A percentile compares a stretch with the other conserved stretches of the same genome.
Evolutionary conservation across 2,113 vertebrate species (phyloP).

Genomic region (Oriolus oriolus): DNA sequence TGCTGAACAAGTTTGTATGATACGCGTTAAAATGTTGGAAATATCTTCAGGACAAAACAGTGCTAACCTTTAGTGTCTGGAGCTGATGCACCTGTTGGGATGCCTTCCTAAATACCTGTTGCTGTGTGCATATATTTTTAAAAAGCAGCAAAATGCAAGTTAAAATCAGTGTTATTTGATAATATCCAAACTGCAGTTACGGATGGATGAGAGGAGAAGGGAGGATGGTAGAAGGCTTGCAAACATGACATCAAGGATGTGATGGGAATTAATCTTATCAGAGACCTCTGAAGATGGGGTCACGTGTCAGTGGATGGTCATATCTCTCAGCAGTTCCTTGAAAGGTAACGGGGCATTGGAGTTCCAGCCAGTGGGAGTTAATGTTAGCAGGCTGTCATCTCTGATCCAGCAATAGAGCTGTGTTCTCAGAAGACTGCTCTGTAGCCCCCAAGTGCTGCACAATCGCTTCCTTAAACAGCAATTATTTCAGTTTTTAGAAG

Average conservation of each 20-base stretch:
- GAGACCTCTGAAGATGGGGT: background rate
- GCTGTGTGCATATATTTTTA: background rate
- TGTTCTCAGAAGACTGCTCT: background rate
- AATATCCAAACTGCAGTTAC: background rate
- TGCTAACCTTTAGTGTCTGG: background rate
- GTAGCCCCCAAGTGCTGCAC: background rate
- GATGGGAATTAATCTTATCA: background rate
- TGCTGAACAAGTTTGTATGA: background rate
- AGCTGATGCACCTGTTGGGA: background rate
- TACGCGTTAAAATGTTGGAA: background rate
- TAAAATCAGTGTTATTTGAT: background rate
- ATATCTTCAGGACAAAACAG: background rate
- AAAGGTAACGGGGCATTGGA: background rate
- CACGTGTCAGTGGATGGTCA: rapidly evolving
- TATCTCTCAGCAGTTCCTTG: background rate
- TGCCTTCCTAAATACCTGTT: background rate
- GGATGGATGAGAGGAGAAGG: background rate
- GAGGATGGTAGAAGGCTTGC: background rate
- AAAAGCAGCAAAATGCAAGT: background rate
- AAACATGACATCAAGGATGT: background rate
- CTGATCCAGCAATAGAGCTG: background rate
- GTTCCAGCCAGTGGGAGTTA: background rate
- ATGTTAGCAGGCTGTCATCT: background rate
- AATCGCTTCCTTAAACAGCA: background rate
- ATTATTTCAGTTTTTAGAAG: background rate